These are phyloP conservation scores for Paralvinella palmiformis DNA, from an alignment of 1,140 invertebrate genomes.

Conservation along the genomic window DNA sequence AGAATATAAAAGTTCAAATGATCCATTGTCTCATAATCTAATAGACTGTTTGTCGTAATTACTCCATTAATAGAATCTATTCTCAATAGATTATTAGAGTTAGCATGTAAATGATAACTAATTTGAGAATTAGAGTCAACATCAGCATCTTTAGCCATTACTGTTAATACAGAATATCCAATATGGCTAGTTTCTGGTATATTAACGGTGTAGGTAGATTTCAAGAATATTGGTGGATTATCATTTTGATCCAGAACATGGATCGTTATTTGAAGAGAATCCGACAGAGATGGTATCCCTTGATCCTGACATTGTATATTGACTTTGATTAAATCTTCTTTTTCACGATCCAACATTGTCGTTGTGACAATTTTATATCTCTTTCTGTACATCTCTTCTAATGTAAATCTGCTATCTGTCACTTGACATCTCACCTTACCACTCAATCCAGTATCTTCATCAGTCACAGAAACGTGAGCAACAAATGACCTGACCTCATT, in stretches of 20 bases:
- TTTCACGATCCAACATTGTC: slow-evolving; percentile 81
- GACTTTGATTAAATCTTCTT: slow-evolving; percentile 71
- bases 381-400: not conserved
- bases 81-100: slow-evolving; percentile 60
- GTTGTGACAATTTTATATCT: slow-evolving; percentile 34
- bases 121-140: slow-evolving; percentile 47
- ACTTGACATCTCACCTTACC: slow-evolving; percentile 55
- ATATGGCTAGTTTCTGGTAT: slow-evolving; percentile 31
- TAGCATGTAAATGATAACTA: slow-evolving; percentile 57
- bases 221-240: slow-evolving; percentile 77
- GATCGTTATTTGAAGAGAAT: slow-evolving; percentile 78
- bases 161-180: slow-evolving; percentile 7
- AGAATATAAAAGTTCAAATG: slow-evolving; percentile 8
- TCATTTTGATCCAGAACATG: slow-evolving; percentile 89
- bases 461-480: slow-evolving; percentile 81
- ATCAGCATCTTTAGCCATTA: slow-evolving; percentile 40
- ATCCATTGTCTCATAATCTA: slow-evolving; percentile 64
- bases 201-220: slow-evolving; percentile 60
- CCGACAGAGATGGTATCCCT: slow-evolving; percentile 64
- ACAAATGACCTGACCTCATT: slow-evolving; percentile 81
- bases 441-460: slow-evolving; percentile 81
- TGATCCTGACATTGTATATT: slow-evolving; percentile 85
- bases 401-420: slow-evolving; percentile 9
- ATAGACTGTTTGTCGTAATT: slow-evolving; percentile 76
- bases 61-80: slow-evolving; percentile 83